Conservation (phyloP, 1,140 invertebrate species). For the Maniola jurtina region DNA sequence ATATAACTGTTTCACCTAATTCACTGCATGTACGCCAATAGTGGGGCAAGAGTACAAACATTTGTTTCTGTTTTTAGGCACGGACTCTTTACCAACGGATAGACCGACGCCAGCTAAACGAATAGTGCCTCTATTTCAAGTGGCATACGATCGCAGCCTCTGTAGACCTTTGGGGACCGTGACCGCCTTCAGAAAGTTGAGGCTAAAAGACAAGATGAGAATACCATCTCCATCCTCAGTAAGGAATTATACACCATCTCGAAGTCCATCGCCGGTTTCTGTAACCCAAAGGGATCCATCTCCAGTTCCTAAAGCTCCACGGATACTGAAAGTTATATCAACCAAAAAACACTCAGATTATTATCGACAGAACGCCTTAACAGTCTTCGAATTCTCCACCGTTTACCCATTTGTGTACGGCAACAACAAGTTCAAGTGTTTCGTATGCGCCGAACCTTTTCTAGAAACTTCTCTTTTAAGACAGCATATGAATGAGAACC, state of each 20-base stretch:
- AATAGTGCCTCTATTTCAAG: slow-evolving; percentile 69
- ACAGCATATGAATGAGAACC: slow-evolving; percentile 54
- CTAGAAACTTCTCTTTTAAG: slow-evolving; percentile 52
- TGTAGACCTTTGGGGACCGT: slow-evolving; percentile 66
- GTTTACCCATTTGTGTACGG: slow-evolving; percentile 67
- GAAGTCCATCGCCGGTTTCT: slow-evolving; percentile 47
- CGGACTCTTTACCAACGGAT: slow-evolving; percentile 42
- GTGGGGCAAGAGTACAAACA: slow-evolving; percentile 30
- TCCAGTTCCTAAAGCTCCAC: slow-evolving; percentile 20
- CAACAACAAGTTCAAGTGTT: slow-evolving; percentile 71
- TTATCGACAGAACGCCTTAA: slow-evolving; percentile 58
- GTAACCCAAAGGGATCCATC: slow-evolving; percentile 15
- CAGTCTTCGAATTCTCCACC: slow-evolving; percentile 63
- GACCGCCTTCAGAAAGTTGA: slow-evolving; percentile 52
- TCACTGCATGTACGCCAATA: slow-evolving; percentile 32
- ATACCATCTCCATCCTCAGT: slow-evolving; percentile 8
- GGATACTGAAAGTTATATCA: background rate
- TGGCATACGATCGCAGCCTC: slow-evolving; percentile 63
- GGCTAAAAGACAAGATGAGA: slow-evolving; percentile 29
- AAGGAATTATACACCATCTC: slow-evolving; percentile 40
- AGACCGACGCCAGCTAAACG: slow-evolving; percentile 73
- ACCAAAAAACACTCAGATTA: slow-evolving; percentile 49
- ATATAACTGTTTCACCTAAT: slow-evolving; percentile 23
- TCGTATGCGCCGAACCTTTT: slow-evolving; percentile 61
- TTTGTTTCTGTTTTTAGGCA: slow-evolving; percentile 71